Evolutionary conservation across 2,797 vertebrate species (phyloP), one percentile per base, ranked within the genome.

Genomic region (Phaenicophaeus curvirostris): DNA sequence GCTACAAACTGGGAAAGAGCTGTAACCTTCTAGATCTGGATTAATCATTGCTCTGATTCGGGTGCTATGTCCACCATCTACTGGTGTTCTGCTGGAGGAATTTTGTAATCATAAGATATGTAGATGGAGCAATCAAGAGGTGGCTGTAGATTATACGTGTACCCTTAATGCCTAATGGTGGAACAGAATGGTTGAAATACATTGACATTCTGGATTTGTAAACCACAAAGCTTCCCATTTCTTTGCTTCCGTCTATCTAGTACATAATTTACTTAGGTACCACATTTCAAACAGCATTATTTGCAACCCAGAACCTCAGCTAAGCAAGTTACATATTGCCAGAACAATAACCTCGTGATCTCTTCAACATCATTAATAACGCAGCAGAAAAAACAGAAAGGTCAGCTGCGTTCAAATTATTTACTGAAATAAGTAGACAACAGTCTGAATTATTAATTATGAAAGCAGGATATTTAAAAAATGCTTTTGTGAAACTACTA

Each of bases 341-440:
- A 67, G 35, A 93, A 96, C 46, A 86, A 67, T 77, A 94, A 94
- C 66, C 27, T 57, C 59, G 51, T 82, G 66, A 94, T 66, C 42
- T 80, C 78, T 91, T 91, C 54, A 83, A 51, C 19, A 48, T 58
- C 76, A 84, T 89, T 82, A 95, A 95, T 89, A 95, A 96, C 93
- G 58, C 44, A 96, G 27, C 31, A 89, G 53, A 53, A 63, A 87
- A 96, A 95, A 66, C 2, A 93, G 57, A 93, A 92, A 76, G 73
- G 65, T 85, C 81, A 92, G 46, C 44, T 88, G 61, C 81, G 94
- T 88, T 92, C 54, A 92, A 94, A 83, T 76, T 94, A 85, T 96
- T 91, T 95, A 87, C 50, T 85, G 74, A 96, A 96, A 93, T 91
- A 96, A 93, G 74, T 46, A 91, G 90, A 75, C 20, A 85, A 53